Conservation (phyloP, 2,113 vertebrate genomes). For the Martes martes region DNA sequence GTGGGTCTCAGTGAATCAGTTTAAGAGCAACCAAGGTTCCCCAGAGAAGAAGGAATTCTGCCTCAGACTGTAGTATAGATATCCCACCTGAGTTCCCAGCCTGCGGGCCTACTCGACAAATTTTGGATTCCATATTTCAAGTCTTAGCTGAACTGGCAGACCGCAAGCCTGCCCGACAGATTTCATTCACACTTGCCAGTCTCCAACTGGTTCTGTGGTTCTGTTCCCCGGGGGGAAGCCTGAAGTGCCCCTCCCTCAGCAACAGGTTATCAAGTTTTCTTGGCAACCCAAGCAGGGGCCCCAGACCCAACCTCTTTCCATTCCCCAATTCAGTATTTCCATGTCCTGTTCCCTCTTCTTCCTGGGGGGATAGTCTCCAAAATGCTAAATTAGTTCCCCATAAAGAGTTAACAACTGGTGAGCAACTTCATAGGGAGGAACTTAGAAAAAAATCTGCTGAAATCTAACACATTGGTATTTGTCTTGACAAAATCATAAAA, state of each 20-base stretch:
- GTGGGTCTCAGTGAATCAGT: neutral
- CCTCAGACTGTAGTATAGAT: neutral
- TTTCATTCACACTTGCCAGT: neutral
- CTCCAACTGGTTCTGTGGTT: neutral
- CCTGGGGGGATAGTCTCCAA: neutral
- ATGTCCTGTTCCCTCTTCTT: neutral
- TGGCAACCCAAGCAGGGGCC: neutral
- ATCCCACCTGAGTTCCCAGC: neutral
- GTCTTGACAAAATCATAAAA: neutral
- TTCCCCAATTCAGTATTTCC: neutral
- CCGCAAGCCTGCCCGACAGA: neutral
- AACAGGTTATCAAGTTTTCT: neutral
- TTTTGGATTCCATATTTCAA: neutral
- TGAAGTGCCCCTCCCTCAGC: neutral
- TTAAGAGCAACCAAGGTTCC: neutral
- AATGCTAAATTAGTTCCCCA: neutral
- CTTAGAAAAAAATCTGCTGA: neutral
- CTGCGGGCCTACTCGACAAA: neutral
- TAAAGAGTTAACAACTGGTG: neutral
- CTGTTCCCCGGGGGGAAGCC: neutral
- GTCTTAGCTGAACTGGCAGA: neutral
- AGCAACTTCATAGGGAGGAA: neutral
- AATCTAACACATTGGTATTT: neutral
- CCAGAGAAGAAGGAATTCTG: neutral
- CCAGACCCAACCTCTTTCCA: neutral